Percentiles rank a stretch among this genome's conserved stretches.
Conservation (phyloP, 2,797 vertebrate genomes). For the Paratrypauchen microcephalus region DNA sequence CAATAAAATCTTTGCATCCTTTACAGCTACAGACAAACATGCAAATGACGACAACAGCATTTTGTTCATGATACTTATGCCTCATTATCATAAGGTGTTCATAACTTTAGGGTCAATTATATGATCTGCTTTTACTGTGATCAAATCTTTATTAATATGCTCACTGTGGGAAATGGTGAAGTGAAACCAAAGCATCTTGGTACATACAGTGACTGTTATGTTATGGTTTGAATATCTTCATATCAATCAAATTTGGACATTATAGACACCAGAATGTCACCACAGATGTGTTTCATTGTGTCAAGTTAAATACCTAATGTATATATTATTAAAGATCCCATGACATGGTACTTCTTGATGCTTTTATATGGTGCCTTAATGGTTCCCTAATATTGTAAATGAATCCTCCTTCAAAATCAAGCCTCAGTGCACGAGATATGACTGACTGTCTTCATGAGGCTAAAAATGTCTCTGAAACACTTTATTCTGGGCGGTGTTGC, state of each 20-base stretch:
- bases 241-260: background rate
- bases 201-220: background rate
- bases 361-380: too few species aligned
- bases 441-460: too few species aligned
- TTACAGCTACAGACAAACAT: background rate
- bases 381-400: too few species aligned
- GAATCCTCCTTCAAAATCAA: too few species aligned
- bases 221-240: background rate
- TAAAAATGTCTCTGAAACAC: too few species aligned
- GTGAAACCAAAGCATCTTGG: background rate
- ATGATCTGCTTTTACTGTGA: background rate
- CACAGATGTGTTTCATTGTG: background rate
- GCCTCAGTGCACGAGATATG: too few species aligned
- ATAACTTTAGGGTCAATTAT: background rate
- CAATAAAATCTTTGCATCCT: background rate
- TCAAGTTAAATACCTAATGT: background rate
- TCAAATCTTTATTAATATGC: background rate
- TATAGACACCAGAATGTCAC: background rate
- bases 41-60: constrained; percentile 23
- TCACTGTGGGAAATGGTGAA: background rate
- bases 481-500: too few species aligned
- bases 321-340: too few species aligned
- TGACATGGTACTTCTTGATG: too few species aligned
- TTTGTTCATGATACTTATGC: too few species aligned
- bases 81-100: background rate